phyloP scores from a whole-genome alignment of 2,888 invertebrate genomes.

The Griposia aprilina region DNA sequence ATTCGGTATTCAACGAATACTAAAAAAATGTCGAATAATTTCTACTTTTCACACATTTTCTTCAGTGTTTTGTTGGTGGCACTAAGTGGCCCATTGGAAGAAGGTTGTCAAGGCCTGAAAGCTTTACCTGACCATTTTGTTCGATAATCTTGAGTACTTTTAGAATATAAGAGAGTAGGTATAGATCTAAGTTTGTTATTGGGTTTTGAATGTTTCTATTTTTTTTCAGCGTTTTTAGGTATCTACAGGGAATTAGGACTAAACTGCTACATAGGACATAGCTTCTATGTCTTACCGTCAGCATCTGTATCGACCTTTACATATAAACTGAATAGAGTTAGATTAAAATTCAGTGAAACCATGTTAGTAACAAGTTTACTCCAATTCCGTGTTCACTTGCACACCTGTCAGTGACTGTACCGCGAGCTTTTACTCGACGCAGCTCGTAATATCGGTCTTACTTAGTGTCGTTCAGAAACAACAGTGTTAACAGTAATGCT shows the following conservation, averaged over 20 bases:
- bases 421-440: constrained; percentile 42
- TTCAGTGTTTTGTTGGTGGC: not conserved
- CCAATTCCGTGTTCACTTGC: constrained; percentile 29
- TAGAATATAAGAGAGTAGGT: not conserved
- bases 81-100: not conserved
- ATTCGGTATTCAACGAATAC: no score
- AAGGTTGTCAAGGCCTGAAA: not conserved
- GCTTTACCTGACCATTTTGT: not conserved
- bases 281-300: not conserved
- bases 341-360: no score
- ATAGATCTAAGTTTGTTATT: not conserved
- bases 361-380: not conserved
- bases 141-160: not conserved
- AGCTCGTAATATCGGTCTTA: constrained; percentile 62
- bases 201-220: not conserved
- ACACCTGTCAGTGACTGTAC: constrained; percentile 64
- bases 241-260: not conserved
- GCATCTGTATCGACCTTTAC: not conserved
- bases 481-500: constrained; percentile 71
- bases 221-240: not conserved
- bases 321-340: not conserved
- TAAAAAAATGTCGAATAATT: no score
- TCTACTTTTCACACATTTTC: not conserved
- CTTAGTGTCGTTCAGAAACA: constrained; percentile 62
- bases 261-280: not conserved